Evolutionary conservation across 2,113 vertebrate species (phyloP).

Genomic region (Sceloporus undulatus): DNA sequence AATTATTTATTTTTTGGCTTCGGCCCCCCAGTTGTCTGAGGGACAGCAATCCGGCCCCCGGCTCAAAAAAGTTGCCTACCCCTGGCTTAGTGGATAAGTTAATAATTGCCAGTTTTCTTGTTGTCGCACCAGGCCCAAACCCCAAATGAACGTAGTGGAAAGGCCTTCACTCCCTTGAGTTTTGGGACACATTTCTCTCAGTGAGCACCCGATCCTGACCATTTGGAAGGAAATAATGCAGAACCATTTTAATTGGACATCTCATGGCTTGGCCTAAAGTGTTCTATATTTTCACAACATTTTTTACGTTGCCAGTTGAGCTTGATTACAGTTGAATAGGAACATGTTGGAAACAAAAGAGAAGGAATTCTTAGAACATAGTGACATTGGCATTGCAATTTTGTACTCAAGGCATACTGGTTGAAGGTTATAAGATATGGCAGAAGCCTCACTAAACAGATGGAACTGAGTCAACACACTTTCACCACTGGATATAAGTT

Average conservation of each 20-base stretch:
- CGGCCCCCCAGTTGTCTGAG: too few relatives aligned
- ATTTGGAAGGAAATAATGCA: not conserved
- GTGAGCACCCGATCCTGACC: not conserved
- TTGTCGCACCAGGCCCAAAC: not conserved
- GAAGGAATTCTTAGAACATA: not conserved
- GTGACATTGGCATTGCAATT: not conserved
- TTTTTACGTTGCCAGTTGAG: not conserved
- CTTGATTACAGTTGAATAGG: not conserved
- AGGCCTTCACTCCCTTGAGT: not conserved
- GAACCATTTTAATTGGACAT: not conserved
- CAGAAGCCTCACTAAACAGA: not conserved
- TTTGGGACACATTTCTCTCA: not conserved
- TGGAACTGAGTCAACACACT: not conserved
- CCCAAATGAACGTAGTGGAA: not conserved
- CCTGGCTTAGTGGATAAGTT: conserved; percentile 50
- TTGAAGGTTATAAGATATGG: not conserved
- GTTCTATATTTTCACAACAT: not conserved
- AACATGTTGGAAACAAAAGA: not conserved
- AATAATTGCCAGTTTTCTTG: conserved; percentile 55
- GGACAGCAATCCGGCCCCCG: too few relatives aligned
- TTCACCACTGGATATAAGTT: not conserved
- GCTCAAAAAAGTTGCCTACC: too few relatives aligned
- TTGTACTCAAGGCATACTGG: not conserved
- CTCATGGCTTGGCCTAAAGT: not conserved
- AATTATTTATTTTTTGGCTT: too few relatives aligned